A percentile compares a stretch with the other conserved stretches of the same genome.
These are phyloP conservation scores for Platorchestia sp. DNA, from an alignment of 1,140 invertebrate genomes.

Conservation along the genomic window DNA sequence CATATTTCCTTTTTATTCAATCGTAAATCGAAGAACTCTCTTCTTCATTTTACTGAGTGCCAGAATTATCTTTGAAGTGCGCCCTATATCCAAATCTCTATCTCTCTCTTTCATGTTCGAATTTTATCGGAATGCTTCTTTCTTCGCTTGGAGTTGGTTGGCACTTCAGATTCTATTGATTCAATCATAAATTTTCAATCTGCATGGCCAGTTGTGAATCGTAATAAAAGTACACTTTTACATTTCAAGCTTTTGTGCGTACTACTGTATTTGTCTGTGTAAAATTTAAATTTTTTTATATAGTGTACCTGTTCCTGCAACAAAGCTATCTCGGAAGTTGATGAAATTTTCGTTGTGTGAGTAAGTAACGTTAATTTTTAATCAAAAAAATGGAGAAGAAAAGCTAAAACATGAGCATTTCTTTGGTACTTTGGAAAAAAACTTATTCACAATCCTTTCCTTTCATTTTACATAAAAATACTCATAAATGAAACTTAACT, in stretches of 20 bases:
- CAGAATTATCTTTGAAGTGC: neutral
- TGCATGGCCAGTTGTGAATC: neutral
- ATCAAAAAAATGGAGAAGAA: too few species aligned
- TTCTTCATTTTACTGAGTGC: neutral
- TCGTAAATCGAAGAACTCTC: neutral
- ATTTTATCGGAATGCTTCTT: neutral
- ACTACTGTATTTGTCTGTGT: neutral
- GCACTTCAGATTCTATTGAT: neutral
- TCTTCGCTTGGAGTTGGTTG: neutral
- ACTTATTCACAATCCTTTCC: too few species aligned
- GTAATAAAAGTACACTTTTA: neutral
- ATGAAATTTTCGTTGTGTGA: too few species aligned
- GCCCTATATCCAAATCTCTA: conserved; percentile 3
- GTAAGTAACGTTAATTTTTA: too few species aligned
- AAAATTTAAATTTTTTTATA: neutral
- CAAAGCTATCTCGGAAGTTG: neutral
- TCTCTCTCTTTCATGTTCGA: neutral
- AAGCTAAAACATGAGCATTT: too few species aligned
- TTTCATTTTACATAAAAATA: too few species aligned
- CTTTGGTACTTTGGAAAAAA: too few species aligned
- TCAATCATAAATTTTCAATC: neutral
- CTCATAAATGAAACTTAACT: too few species aligned
- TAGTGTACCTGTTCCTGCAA: neutral
- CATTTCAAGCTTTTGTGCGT: neutral
- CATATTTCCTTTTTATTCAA: neutral